Evolutionary conservation across 1,140 invertebrate species (phyloP).

Genomic region (Drosophila repletoides): DNA sequence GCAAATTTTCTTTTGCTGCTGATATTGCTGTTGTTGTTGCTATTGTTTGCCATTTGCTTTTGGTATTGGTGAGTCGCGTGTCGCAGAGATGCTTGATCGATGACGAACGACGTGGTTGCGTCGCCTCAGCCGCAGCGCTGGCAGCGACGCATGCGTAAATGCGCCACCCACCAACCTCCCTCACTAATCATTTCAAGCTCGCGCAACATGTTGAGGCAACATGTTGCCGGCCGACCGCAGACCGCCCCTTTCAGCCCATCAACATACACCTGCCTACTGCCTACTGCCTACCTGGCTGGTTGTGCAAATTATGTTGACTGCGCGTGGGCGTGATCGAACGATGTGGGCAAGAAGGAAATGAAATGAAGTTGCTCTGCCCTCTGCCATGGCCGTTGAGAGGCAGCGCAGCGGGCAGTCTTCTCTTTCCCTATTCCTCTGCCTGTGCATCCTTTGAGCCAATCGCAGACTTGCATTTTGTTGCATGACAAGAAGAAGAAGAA

Average conservation of each 20-base stretch:
- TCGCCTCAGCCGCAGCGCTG: neutral
- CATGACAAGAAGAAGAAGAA: neutral
- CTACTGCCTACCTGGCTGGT: conserved; percentile 20
- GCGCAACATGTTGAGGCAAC: conserved; percentile 38
- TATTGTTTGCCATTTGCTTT: conserved; percentile 49
- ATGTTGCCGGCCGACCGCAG: conserved; percentile 10
- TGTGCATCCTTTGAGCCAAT: conserved; percentile 34
- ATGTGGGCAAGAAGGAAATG: conserved; percentile 14
- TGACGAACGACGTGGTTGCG: conserved; percentile 35
- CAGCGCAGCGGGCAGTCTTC: neutral
- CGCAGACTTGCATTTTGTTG: conserved; percentile 13
- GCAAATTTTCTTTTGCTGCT: conserved; percentile 38
- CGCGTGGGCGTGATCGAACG: conserved; percentile 41
- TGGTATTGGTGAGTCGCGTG: conserved; percentile 52
- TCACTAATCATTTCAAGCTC: neutral
- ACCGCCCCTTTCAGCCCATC: neutral
- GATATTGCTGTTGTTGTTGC: neutral
- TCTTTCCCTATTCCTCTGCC: too few species aligned
- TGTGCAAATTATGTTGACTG: conserved; percentile 40
- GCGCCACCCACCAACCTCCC: neutral
- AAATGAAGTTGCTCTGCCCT: conserved; percentile 10
- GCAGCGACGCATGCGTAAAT: conserved; percentile 28
- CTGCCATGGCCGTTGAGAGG: neutral
- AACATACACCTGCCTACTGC: neutral
- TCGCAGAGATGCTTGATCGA: conserved; percentile 55